A percentile compares a stretch with the other conserved stretches of the same genome.
Conservation (phyloP, 2,797 vertebrate species). For the Petrocephalus sullivani region DNA sequence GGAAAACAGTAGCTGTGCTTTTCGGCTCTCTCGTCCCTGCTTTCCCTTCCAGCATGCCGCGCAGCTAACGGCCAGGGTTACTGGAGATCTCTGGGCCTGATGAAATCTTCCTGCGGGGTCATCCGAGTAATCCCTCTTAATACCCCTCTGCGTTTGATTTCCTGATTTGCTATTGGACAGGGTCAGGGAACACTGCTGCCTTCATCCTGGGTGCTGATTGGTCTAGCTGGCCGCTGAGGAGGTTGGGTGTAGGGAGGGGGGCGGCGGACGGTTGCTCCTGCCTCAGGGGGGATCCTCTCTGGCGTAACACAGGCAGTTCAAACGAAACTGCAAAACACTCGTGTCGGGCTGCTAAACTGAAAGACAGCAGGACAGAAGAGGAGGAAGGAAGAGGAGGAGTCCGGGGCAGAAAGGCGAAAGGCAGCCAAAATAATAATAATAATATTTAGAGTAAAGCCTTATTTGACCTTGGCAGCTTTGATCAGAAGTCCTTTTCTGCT, state of each 20-base stretch:
- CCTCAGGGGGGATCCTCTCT: slow-evolving; percentile 43
- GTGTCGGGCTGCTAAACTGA: slow-evolving; percentile 38
- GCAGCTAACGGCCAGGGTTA: slow-evolving; percentile 46
- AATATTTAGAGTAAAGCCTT: slow-evolving; percentile 33
- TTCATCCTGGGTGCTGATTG: slow-evolving; percentile 57
- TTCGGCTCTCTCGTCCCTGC: slow-evolving; percentile 29
- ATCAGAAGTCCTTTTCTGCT: slow-evolving; percentile 47
- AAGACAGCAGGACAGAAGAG: neutral
- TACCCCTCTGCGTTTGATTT: slow-evolving; percentile 63
- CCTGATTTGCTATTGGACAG: slow-evolving; percentile 59
- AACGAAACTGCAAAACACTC: slow-evolving; percentile 25
- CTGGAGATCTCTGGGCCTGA: slow-evolving; percentile 30
- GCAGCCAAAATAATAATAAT: slow-evolving; percentile 34
- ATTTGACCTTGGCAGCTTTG: slow-evolving; percentile 62
- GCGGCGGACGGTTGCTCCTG: slow-evolving; percentile 35
- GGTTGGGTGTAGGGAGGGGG: slow-evolving; percentile 39
- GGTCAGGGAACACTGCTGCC: slow-evolving; percentile 45
- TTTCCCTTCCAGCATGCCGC: slow-evolving; percentile 42
- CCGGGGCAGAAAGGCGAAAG: slow-evolving; percentile 25
- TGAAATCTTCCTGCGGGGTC: slow-evolving; percentile 38
- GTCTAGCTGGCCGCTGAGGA: slow-evolving; percentile 38
- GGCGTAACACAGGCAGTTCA: slow-evolving; percentile 47
- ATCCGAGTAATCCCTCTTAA: slow-evolving; percentile 70
- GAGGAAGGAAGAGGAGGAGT: slow-evolving; percentile 32
- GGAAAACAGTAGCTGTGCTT: slow-evolving; percentile 42